These are phyloP conservation scores for Nasonia vitripennis DNA, from an alignment of 1,140 invertebrate genomes.

Conservation along the genomic window DNA sequence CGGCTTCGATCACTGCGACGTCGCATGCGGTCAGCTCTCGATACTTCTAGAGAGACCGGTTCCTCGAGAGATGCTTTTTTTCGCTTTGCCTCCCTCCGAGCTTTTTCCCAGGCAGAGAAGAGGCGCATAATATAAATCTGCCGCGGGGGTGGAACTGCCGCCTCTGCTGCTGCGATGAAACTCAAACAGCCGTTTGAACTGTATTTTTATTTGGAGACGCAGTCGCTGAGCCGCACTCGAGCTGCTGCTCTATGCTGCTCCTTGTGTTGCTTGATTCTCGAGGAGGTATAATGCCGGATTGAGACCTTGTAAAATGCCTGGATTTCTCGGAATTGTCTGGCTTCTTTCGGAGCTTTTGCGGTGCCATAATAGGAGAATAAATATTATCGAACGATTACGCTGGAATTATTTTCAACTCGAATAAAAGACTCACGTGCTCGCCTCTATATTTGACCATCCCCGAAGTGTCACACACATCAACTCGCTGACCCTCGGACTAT, in stretches of 20 bases:
- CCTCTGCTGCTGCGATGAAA: neutral
- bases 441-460: constrained; percentile 17
- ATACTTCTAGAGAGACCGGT: too few relatives aligned
- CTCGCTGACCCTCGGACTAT: neutral
- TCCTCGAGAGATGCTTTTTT: neutral
- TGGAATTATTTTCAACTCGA: too few relatives aligned
- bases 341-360: too few relatives aligned
- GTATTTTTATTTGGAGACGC: constrained; percentile 3
- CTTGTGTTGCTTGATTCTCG: too few relatives aligned
- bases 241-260: neutral
- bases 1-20: neutral
- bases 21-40: too few relatives aligned
- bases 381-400: too few relatives aligned
- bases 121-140: constrained; percentile 11
- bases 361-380: too few relatives aligned
- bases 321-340: too few relatives aligned
- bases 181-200: neutral
- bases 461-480: neutral
- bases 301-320: too few relatives aligned
- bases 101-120: neutral
- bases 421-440: neutral
- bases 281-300: too few relatives aligned
- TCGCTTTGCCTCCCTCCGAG: neutral
- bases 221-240: neutral
- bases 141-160: too few relatives aligned